Evolutionary conservation across 1,140 invertebrate genomes (phyloP).

Genomic region (Drosophila ogumai): DNA sequence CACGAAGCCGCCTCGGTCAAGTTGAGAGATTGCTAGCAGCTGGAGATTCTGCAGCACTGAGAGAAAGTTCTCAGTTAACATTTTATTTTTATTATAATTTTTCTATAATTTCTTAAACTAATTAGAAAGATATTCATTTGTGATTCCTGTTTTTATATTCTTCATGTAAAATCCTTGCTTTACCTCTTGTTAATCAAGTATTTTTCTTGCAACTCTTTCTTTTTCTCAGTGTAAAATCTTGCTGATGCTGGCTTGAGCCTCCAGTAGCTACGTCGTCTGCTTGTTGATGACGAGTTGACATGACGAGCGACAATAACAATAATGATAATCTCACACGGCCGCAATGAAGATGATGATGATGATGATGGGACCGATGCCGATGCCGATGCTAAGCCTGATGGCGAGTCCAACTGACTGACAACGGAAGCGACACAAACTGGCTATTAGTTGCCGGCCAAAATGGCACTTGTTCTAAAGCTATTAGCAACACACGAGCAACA

Average conservation of each 20-base stretch:
- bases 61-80: not conserved
- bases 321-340: constrained; percentile 77
- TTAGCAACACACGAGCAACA: constrained; percentile 75
- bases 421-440: constrained; percentile 82
- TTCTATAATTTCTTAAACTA: too few species aligned
- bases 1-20: constrained; percentile 61
- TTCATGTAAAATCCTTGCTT: not conserved
- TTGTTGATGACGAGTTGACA: constrained; percentile 83
- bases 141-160: not conserved
- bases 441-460: constrained; percentile 82
- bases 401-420: constrained; percentile 55
- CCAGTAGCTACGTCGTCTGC: constrained; percentile 28
- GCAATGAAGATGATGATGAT: constrained; percentile 49
- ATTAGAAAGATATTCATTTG: too few species aligned
- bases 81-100: too few species aligned
- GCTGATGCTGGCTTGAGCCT: constrained; percentile 2
- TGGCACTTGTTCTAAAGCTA: constrained; percentile 82
- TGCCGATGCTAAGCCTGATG: constrained; percentile 38
- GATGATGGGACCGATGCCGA: constrained; percentile 27
- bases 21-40: constrained; percentile 71
- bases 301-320: constrained; percentile 84
- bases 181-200: too few species aligned
- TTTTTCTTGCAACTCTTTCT: not conserved
- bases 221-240: not conserved
- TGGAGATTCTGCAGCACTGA: constrained; percentile 5